Percentiles rank a stretch among this genome's conserved stretches.
These are phyloP conservation scores for Conus ventricosus DNA, from an alignment of 1,140 invertebrate genomes.

Conservation along the genomic window DNA sequence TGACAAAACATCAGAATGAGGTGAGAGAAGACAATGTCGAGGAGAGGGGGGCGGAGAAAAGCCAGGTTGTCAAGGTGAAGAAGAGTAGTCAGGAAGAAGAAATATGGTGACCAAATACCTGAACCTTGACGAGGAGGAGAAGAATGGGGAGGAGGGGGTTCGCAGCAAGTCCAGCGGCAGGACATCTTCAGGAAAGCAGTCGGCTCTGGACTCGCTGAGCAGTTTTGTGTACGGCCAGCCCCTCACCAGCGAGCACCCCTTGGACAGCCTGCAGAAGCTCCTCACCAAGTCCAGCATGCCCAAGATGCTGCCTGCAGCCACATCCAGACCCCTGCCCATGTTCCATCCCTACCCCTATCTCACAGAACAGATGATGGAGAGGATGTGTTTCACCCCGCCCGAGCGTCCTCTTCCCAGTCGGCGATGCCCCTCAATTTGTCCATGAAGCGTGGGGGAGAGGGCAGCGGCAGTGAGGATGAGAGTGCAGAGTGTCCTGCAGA, in stretches of 20 bases:
- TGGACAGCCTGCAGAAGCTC: slow-evolving; percentile 94
- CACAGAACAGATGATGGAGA: slow-evolving; percentile 16
- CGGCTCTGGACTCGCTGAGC: slow-evolving; percentile 68
- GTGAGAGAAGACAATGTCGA: slow-evolving; percentile 7
- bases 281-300: slow-evolving; percentile 94
- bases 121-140: slow-evolving; percentile 56
- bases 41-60: not conserved
- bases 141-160: slow-evolving; percentile 30
- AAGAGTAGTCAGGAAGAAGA: slow-evolving; percentile 29
- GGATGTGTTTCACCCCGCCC: slow-evolving; percentile 30
- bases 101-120: slow-evolving; percentile 57
- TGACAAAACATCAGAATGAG: not conserved
- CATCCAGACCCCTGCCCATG: slow-evolving; percentile 14
- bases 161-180: not conserved
- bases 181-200: slow-evolving; percentile 26
- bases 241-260: slow-evolving; percentile 76
- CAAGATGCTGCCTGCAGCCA: slow-evolving; percentile 40
- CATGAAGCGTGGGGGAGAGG: slow-evolving; percentile 52
- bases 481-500: slow-evolving; percentile 16
- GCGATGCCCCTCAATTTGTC: slow-evolving; percentile 63
- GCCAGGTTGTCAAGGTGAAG: not conserved
- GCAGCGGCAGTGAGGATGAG: slow-evolving; percentile 50
- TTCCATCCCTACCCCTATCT: slow-evolving; percentile 35
- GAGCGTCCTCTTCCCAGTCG: slow-evolving; percentile 41
- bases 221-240: slow-evolving; percentile 71